Evolutionary conservation across 2,113 vertebrate genomes (phyloP).

Genomic region (Chlamydotis undulata): DNA sequence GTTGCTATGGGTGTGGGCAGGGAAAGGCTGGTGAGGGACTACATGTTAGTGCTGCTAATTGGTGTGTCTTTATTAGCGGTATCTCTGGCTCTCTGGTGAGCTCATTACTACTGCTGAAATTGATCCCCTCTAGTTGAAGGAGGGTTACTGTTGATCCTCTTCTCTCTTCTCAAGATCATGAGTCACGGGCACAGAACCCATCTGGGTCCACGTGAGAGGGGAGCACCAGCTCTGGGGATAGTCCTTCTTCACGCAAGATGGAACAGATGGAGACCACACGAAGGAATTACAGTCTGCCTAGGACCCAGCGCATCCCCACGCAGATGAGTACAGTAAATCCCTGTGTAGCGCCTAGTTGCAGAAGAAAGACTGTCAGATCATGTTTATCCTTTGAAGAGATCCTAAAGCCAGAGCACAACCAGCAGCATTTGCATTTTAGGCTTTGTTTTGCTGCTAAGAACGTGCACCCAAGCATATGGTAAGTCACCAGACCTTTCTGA

Average conservation of each 20-base stretch:
- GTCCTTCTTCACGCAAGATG: neutral
- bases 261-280: neutral
- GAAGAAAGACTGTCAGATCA: neutral
- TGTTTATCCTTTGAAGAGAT: neutral
- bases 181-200: neutral
- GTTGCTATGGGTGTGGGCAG: neutral
- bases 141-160: neutral
- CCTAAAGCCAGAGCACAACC: neutral
- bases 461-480: neutral
- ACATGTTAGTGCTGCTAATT: neutral
- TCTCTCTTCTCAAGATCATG: neutral
- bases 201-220: neutral
- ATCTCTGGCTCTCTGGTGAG: neutral
- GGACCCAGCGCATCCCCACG: neutral
- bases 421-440: neutral
- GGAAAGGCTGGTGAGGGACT: neutral
- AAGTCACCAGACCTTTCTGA: neutral
- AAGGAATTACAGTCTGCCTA: neutral
- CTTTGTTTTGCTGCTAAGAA: neutral
- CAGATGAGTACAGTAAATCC: neutral
- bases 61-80: neutral
- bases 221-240: neutral
- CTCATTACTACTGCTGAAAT: neutral
- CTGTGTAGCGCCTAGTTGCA: neutral
- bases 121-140: neutral